Base-by-base conservation (phyloP, 1,140 invertebrate genomes). In the Drosophila funebris region DNA sequence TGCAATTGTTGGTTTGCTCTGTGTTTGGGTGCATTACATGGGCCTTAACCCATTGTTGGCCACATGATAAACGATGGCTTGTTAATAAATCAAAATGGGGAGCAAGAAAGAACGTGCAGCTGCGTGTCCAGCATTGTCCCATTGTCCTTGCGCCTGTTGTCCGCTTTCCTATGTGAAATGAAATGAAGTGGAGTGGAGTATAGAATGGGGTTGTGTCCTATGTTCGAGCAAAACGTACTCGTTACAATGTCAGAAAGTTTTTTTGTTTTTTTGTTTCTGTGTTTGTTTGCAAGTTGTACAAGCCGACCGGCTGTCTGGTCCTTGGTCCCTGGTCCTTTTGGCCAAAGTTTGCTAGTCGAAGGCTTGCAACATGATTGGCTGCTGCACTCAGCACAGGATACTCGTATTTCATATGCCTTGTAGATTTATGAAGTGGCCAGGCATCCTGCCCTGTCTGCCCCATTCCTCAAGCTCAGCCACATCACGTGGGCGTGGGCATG, bases 31-130 rank as follows among this genome's bases (percentile, higher is more conserved):
- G 69, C 63, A 77, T 56, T 66, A 72, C 50, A 62, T 27, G 61
- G 62, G 63, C 76, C 62, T 73, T 84, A 84, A 83, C 80, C 81
- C 77, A 73, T 76, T 80, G 77, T 77, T 85, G 81, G 61, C 81
- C 81, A 71, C 81, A 84, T 84, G 81, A 84, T 84, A 84, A 84
- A 84, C 82, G 77, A 87, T 73, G 66, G 82, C 82, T 87, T 81
- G 81, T 84, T 84, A 84, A 84, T 84, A 84, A 84, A 84, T 84
- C 81, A 84, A 79, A 79, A 74, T 13, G 54, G 82, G 52, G 57
- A 71, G 66, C 50, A 54, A 43, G 56, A 46, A 39, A 44, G 48
- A 33, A 52, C 68, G 29, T 70, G 43, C 27, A 60, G 33, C 43
- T 44, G 70, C 67, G 39, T 16, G 43, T 46, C 8, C 11, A 4